Percentiles rank a stretch among this genome's conserved stretches.
phyloP scores from a whole-genome alignment of 2,113 vertebrate genomes.

The Copsychus sechellarum region DNA sequence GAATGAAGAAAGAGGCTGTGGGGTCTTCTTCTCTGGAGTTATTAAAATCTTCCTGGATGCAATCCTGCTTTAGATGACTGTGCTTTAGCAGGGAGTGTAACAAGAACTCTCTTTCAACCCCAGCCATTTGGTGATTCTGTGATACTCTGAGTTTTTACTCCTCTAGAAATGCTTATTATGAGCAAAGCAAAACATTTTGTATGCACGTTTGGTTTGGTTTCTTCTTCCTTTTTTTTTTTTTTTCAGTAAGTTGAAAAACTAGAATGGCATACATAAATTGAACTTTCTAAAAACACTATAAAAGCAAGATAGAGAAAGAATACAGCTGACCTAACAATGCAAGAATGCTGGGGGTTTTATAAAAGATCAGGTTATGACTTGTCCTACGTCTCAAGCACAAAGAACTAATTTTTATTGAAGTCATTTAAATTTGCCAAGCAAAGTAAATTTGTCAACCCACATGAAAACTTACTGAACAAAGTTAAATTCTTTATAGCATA shows the following conservation, averaged over 20 bases:
- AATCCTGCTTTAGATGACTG: neutral
- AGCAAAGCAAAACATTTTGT: neutral
- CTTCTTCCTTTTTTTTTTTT: neutral
- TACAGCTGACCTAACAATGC: neutral
- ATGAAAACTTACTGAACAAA: neutral
- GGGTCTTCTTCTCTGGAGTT: neutral
- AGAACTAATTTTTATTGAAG: neutral
- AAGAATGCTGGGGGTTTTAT: conserved; percentile 15
- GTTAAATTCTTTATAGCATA: neutral
- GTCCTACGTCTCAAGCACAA: conserved; percentile 5
- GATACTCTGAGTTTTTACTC: neutral
- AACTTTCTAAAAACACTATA: neutral
- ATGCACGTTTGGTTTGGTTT: neutral
- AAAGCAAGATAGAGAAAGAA: neutral
- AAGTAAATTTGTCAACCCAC: conserved; percentile 34
- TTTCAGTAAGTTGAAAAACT: neutral
- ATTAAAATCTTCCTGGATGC: neutral
- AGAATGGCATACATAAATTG: neutral
- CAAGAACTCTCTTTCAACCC: neutral
- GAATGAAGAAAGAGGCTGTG: neutral
- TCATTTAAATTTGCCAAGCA: conserved; percentile 28
- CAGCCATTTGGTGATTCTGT: neutral
- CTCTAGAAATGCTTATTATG: neutral
- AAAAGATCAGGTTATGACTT: neutral
- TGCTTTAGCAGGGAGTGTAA: neutral